Evolutionary conservation across 1,140 invertebrate genomes (phyloP).

Genomic region (Rhagoletis zephyria): DNA sequence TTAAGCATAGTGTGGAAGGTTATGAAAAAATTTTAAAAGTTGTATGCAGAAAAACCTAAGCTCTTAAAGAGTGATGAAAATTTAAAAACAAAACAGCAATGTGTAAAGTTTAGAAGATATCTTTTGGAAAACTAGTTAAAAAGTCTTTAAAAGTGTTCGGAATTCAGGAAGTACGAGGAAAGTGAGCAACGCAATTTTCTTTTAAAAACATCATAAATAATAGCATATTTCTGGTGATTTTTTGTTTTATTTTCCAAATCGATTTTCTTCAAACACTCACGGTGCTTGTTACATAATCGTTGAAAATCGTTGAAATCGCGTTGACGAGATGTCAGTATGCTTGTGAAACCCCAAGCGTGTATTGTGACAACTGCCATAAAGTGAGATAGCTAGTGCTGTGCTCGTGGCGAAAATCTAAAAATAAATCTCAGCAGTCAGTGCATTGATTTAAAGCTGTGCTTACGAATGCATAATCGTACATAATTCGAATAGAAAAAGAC

Average conservation of each 20-base stretch:
- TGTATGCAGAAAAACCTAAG: too few relatives aligned
- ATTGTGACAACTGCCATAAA: constrained; percentile 34
- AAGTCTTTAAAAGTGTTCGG: too few relatives aligned
- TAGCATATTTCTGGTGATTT: too few relatives aligned
- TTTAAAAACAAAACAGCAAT: too few relatives aligned
- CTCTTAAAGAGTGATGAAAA: too few relatives aligned
- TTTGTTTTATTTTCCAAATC: not conserved
- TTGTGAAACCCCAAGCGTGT: not conserved
- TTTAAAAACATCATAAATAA: too few relatives aligned
- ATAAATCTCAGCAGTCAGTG: constrained; percentile 1
- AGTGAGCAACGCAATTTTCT: too few relatives aligned
- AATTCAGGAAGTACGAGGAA: not conserved
- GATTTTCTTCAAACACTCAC: constrained; percentile 3
- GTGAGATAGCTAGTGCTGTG: constrained; percentile 3
- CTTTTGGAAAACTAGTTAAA: too few relatives aligned
- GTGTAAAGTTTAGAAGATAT: too few relatives aligned
- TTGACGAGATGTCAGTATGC: not conserved
- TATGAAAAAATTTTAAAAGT: not conserved
- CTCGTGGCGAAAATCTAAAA: not conserved
- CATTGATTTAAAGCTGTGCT: not conserved
- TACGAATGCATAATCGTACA: not conserved
- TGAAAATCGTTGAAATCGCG: constrained; percentile 14
- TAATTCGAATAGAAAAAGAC: too few relatives aligned
- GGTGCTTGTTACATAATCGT: constrained; percentile 3
- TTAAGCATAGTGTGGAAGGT: not conserved